A percentile compares a stretch with the other conserved stretches of the same genome.
Conservation (phyloP, 2,797 vertebrate genomes). For the Lithobates sylvaticus region DNA sequence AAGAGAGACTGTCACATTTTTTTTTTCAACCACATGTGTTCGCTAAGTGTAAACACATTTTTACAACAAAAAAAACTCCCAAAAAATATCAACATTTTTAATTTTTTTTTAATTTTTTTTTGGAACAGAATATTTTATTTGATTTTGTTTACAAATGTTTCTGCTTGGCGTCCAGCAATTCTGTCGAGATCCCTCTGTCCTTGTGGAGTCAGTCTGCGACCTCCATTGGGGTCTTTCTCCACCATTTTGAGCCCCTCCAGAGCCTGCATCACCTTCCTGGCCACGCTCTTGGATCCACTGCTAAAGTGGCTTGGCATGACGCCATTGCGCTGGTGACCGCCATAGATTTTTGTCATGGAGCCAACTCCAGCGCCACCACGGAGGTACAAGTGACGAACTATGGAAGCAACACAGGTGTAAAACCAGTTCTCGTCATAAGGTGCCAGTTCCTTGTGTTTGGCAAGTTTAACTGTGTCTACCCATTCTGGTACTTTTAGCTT, state of each 20-base stretch:
- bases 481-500: constrained; percentile 96
- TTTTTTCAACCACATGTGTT: too few relatives aligned
- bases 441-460: constrained; percentile 92
- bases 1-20: too few relatives aligned
- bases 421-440: constrained; percentile 95
- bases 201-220: too few relatives aligned
- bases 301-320: constrained; percentile 93
- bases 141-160: too few relatives aligned
- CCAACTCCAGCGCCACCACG: constrained; percentile 90
- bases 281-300: constrained; percentile 90
- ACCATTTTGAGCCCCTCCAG: constrained; percentile 94
- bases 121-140: too few relatives aligned
- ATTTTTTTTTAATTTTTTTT: too few relatives aligned
- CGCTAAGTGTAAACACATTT: too few relatives aligned
- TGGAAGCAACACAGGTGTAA: constrained; percentile 92
- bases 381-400: constrained; percentile 90
- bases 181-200: too few relatives aligned
- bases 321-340: constrained; percentile 88
- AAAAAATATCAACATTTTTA: too few relatives aligned
- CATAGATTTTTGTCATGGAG: constrained; percentile 95
- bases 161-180: too few relatives aligned
- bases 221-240: constrained; percentile 93
- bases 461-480: constrained; percentile 93
- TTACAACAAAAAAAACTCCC: too few relatives aligned
- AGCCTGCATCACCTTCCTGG: constrained; percentile 89